Evolutionary conservation across 2,888 invertebrate species (phyloP), one percentile per base, ranked within the genome.

Genomic region (Sphinx pinastri): DNA sequence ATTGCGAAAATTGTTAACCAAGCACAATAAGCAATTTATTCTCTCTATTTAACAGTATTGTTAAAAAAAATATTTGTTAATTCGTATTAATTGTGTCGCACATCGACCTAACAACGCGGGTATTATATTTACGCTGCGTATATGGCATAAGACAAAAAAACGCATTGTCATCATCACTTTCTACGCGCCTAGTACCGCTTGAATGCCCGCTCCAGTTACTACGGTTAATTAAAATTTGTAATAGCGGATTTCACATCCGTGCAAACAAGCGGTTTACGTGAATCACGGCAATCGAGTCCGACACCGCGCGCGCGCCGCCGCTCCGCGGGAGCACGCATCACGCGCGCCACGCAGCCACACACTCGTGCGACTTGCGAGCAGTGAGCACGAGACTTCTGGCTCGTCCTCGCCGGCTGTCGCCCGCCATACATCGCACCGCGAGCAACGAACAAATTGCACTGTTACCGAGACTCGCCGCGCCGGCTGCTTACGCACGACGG

Each of bases 201-300:
- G 83, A 82, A 85, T 86, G 86, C 87, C 88, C 93, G 93, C 93
- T 93, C 93, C 83, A 93, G 89, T 93, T 93, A 85, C 89, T 81
- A 83, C 88, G 87, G 84, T 88, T 92, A 93, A 93, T 93, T 93
- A 93, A 92, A 92, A 93, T 88, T 88, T 90, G 89, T 92, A 93
- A 93, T 92, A 91, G 91, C 88, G 89, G 92, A 92, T 93, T 93
- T 92, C 92, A 92, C 93, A 92, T 90, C 91, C 92, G 92, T 84
- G 86, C 91, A 86, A 88, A 92, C 90, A 87, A 87, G 87, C 87
- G 86, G 86, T 88, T 91, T 89, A 90, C 89, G 89, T 91, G 90
- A 90, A 90, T 91, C 91, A 89, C 83, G 88, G 89, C 88, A 88
- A 89, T 87, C 81, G 74, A 78, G 72, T 70, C 68, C 77, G 87